These are phyloP conservation scores for Agelaius tricolor DNA, from an alignment of 2,113 vertebrate genomes.

Conservation along the genomic window DNA sequence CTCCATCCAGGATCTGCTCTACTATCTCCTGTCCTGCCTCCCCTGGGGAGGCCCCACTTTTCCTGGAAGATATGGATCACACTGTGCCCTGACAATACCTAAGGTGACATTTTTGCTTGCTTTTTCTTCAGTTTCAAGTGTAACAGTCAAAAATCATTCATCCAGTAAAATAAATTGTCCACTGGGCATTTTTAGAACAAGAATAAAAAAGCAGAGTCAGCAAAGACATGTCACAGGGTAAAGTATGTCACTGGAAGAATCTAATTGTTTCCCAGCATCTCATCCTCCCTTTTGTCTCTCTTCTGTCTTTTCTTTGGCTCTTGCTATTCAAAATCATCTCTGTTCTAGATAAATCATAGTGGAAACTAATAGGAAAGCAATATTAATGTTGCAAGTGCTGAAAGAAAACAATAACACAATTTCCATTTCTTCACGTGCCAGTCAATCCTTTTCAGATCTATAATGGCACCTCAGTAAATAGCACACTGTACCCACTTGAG, in stretches of 20 bases:
- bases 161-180: background rate
- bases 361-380: background rate
- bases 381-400: background rate
- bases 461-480: background rate
- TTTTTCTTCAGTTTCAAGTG: background rate
- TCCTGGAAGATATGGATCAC: background rate
- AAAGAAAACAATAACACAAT: background rate
- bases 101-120: background rate
- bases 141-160: background rate
- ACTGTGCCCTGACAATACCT: background rate
- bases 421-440: background rate
- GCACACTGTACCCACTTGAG: background rate
- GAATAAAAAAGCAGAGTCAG: background rate
- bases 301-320: background rate
- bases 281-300: background rate
- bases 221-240: background rate
- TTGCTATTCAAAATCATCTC: background rate
- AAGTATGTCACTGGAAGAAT: background rate
- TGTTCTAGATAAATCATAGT: background rate
- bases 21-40: background rate
- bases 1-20: background rate
- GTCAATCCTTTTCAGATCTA: background rate
- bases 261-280: background rate
- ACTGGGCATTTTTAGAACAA: background rate
- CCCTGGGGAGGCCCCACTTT: accelerated